These are phyloP conservation scores for Sebastes hubbsi DNA, from an alignment of 2,797 vertebrate species.

Conservation along the genomic window DNA sequence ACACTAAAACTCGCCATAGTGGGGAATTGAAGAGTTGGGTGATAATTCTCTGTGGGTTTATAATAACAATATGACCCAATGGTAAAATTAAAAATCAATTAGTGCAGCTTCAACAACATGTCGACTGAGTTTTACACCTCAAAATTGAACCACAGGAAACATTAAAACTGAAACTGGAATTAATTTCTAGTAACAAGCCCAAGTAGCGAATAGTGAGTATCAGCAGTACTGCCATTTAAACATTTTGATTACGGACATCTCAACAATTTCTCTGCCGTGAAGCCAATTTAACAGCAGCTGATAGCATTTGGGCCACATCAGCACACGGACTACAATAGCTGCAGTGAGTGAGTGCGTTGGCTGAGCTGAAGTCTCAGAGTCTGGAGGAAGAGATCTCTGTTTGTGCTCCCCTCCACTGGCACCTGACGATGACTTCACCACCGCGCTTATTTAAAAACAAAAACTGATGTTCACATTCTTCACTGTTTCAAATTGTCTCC, in stretches of 20 bases:
- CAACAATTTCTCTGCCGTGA: neutral
- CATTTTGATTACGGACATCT: slow-evolving; percentile 3
- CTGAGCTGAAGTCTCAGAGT: neutral
- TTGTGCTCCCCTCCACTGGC: neutral
- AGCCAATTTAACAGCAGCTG: slow-evolving; percentile 16
- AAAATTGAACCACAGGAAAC: neutral
- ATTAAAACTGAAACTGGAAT: neutral
- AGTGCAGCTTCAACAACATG: neutral
- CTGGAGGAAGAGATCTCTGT: neutral
- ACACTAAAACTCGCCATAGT: neutral
- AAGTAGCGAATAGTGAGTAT: neutral
- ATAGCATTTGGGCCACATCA: slow-evolving; percentile 30
- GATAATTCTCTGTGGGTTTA: neutral
- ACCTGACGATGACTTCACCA: neutral
- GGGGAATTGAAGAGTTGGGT: neutral
- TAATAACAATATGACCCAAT: neutral
- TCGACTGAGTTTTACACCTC: neutral
- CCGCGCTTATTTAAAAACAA: neutral
- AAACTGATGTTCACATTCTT: neutral
- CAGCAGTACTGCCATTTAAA: neutral
- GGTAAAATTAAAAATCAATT: neutral
- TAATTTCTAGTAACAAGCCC: neutral
- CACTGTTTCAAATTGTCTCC: neutral
- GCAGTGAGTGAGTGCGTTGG: slow-evolving; percentile 5
- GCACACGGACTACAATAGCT: slow-evolving; percentile 22